Evolutionary conservation across 1,140 invertebrate species (phyloP).

Genomic region (Antheraea mylitta): DNA sequence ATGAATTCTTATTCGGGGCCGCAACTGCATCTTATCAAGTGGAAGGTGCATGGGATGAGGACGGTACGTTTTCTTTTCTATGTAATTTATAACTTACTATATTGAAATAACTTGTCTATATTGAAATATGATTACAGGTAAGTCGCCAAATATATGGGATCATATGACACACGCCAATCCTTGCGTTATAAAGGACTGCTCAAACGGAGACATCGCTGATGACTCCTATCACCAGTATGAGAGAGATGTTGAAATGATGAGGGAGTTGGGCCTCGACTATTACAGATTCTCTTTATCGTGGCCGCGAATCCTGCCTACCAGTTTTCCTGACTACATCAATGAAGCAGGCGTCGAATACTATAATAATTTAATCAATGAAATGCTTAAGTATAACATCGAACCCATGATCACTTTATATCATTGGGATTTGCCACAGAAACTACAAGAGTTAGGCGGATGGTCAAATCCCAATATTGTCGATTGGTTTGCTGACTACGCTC

Average conservation of each 20-base stretch:
- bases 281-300: conserved; percentile 29
- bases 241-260: conserved; percentile 24
- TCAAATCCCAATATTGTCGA: conserved; percentile 80
- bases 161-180: conserved; percentile 20
- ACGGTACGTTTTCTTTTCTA: conserved; percentile 44
- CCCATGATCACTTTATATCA: conserved; percentile 83
- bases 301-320: conserved; percentile 18
- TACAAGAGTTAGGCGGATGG: conserved; percentile 82
- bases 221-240: conserved; percentile 23
- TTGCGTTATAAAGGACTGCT: conserved; percentile 16
- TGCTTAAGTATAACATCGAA: conserved; percentile 73
- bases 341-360: conserved; percentile 81
- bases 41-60: conserved; percentile 77
- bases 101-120: not conserved
- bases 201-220: conserved; percentile 21
- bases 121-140: conserved; percentile 14
- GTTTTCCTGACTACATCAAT: conserved; percentile 77
- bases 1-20: conserved; percentile 73
- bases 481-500: conserved; percentile 80
- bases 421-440: conserved; percentile 81
- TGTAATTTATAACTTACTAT: not conserved
- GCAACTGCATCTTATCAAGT: conserved; percentile 77
- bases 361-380: conserved; percentile 80
- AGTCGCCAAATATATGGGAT: conserved; percentile 21
- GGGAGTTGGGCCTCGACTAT: conserved; percentile 21